These are phyloP conservation scores for Ephestia elutella DNA, from an alignment of 1,140 invertebrate species.

Conservation along the genomic window DNA sequence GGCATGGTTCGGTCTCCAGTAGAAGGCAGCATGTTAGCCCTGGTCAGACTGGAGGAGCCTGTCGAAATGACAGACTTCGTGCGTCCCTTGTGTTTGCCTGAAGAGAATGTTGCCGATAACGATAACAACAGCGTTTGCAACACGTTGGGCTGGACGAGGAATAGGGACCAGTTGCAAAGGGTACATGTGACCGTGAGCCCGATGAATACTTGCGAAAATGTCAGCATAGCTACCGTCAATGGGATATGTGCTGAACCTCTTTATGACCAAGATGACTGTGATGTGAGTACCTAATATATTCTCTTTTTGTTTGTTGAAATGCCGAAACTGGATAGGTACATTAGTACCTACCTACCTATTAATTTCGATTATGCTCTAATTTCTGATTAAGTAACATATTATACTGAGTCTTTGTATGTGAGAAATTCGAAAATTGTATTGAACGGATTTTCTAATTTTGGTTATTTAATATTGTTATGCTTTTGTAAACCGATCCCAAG, in stretches of 20 bases:
- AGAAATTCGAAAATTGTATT: no score
- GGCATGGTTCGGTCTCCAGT: conserved; percentile 93
- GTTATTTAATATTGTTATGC: no score
- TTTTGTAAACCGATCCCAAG: no score
- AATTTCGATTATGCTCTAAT: no score
- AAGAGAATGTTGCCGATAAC: conserved; percentile 46
- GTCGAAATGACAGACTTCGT: conserved; percentile 87
- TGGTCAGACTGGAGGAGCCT: conserved; percentile 86
- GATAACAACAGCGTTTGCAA: conserved; percentile 78
- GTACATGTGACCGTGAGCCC: conserved; percentile 82
- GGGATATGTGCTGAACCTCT: conserved; percentile 88
- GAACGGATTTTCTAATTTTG: no score
- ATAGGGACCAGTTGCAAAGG: conserved; percentile 85
- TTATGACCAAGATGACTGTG: conserved; percentile 85
- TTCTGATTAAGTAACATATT: no score
- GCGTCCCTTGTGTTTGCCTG: conserved; percentile 85
- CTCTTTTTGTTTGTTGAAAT: no score
- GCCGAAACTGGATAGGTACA: no score
- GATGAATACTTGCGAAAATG: conserved; percentile 88
- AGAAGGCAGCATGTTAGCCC: conserved; percentile 87
- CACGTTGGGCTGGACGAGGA: conserved; percentile 87
- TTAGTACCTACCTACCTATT: no score
- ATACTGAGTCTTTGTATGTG: no score
- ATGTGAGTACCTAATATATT: conserved; percentile 76
- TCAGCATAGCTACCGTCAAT: conserved; percentile 87